Percentiles rank a stretch among this genome's conserved stretches.
phyloP scores from a whole-genome alignment of 92 coral and sea anemone species.

The Parazoanthus atlanticus region DNA sequence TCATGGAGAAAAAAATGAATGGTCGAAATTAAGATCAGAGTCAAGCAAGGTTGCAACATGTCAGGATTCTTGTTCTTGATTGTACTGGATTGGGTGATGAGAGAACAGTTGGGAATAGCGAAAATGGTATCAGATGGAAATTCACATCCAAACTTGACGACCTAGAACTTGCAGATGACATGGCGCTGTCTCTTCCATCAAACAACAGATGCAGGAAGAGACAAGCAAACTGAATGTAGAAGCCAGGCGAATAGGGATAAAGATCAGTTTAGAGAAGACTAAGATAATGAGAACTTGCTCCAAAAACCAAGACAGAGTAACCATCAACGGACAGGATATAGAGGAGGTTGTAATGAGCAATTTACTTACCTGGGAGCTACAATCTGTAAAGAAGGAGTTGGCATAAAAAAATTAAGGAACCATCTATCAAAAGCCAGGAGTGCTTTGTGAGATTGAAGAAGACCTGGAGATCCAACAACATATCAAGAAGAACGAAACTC shows the following conservation, averaged over 20 bases:
- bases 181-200: slow-evolving; percentile 18
- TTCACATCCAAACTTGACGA: slow-evolving; percentile 54
- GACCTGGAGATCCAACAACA: slow-evolving; percentile 34
- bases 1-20: slow-evolving; percentile 25
- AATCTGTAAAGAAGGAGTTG: slow-evolving; percentile 50
- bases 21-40: slow-evolving; percentile 37
- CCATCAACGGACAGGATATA: slow-evolving; percentile 27
- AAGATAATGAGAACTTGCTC: slow-evolving; percentile 7
- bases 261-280: slow-evolving; percentile 19
- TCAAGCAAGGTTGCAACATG: slow-evolving; percentile 44
- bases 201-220: slow-evolving; percentile 38
- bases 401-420: slow-evolving; percentile 39
- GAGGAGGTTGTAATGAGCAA: slow-evolving; percentile 38
- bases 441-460: slow-evolving; percentile 23
- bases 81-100: slow-evolving; percentile 50
- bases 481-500: slow-evolving; percentile 43
- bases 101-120: slow-evolving; percentile 41
- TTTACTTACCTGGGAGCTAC: slow-evolving; percentile 38
- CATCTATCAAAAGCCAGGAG: slow-evolving; percentile 38
- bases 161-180: slow-evolving; percentile 37
- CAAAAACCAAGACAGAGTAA: slow-evolving; percentile 20
- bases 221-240: slow-evolving; percentile 12
- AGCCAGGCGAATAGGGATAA: slow-evolving; percentile 24
- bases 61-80: slow-evolving; percentile 36
- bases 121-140: slow-evolving; percentile 52